Evolutionary conservation across 1,140 invertebrate species (phyloP).

Genomic region (Asbolus verrucosus): DNA sequence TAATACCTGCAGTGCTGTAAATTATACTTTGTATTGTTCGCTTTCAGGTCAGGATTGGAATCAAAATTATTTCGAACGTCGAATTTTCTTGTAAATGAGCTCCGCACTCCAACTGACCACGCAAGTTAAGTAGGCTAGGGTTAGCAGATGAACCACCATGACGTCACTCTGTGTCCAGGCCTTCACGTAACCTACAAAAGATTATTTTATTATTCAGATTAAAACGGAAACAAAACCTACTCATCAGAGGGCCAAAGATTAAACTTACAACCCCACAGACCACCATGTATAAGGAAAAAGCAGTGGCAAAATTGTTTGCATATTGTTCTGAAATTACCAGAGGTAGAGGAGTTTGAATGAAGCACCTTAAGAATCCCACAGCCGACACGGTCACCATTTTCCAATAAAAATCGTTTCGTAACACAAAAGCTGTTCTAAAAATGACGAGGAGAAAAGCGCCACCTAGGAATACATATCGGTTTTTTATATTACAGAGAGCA

Average conservation of each 20-base stretch:
- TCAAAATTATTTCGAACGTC: not conserved
- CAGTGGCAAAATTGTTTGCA: constrained; percentile 53
- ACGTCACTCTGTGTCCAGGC: constrained; percentile 54
- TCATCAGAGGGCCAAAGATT: constrained; percentile 55
- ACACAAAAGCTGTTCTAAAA: constrained; percentile 54
- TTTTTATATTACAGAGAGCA: constrained; percentile 52
- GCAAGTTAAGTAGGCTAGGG: constrained; percentile 53
- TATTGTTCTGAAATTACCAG: constrained; percentile 57
- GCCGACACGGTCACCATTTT: constrained; percentile 38
- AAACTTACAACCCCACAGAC: constrained; percentile 52
- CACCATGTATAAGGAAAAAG: constrained; percentile 59
- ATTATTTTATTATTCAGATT: not conserved
- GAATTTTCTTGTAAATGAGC: constrained; percentile 25
- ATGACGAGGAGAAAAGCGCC: constrained; percentile 55
- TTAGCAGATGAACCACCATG: constrained; percentile 60
- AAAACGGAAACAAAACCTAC: constrained; percentile 45
- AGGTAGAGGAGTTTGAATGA: constrained; percentile 57
- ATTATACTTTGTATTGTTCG: constrained; percentile 9
- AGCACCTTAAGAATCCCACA: constrained; percentile 55
- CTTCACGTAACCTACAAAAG: constrained; percentile 57
- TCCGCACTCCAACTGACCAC: constrained; percentile 57
- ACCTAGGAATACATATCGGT: constrained; percentile 56
- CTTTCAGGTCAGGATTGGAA: not conserved
- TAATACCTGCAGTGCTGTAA: constrained; percentile 24
- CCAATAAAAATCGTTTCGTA: constrained; percentile 45